A percentile compares a stretch with the other conserved stretches of the same genome.
Evolutionary conservation across 2,113 vertebrate genomes (phyloP).

Genomic region (Apteryx owenii): DNA sequence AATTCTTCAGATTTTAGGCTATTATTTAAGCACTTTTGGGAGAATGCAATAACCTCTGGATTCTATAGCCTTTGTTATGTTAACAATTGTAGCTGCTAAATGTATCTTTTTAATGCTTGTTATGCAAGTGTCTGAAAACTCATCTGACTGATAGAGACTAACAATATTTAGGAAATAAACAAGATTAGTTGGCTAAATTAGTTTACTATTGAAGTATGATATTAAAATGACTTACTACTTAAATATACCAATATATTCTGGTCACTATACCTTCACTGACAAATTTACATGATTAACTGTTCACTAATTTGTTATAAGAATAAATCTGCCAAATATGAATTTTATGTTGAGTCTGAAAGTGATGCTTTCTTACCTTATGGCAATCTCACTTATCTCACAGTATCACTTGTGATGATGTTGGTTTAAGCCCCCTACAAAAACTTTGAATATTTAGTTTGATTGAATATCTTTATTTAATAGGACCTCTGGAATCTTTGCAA

Average conservation of each 20-base stretch:
- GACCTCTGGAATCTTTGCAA: background rate
- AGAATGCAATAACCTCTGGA: conserved; percentile 84
- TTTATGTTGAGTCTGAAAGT: background rate
- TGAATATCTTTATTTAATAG: background rate
- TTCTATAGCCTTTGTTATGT: conserved; percentile 81
- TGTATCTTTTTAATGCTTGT: conserved; percentile 79
- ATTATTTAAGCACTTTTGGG: conserved; percentile 94
- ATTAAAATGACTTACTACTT: conserved; percentile 28
- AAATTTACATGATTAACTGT: background rate
- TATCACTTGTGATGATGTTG: background rate
- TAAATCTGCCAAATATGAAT: background rate
- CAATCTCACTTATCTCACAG: background rate
- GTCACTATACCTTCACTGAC: background rate
- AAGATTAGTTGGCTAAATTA: conserved; percentile 73
- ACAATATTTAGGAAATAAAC: conserved; percentile 77
- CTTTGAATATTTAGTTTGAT: background rate
- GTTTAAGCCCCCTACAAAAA: background rate
- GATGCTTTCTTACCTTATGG: background rate
- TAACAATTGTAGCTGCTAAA: conserved; percentile 72
- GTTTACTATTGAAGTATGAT: conserved; percentile 53
- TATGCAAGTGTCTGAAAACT: conserved; percentile 70
- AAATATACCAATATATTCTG: conserved; percentile 29
- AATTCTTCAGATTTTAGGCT: conserved; percentile 98
- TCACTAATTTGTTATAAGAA: background rate
- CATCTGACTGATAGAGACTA: conserved; percentile 61